phyloP scores from a whole-genome alignment of 2,888 invertebrate genomes.

The Monoplex corrugatus region DNA sequence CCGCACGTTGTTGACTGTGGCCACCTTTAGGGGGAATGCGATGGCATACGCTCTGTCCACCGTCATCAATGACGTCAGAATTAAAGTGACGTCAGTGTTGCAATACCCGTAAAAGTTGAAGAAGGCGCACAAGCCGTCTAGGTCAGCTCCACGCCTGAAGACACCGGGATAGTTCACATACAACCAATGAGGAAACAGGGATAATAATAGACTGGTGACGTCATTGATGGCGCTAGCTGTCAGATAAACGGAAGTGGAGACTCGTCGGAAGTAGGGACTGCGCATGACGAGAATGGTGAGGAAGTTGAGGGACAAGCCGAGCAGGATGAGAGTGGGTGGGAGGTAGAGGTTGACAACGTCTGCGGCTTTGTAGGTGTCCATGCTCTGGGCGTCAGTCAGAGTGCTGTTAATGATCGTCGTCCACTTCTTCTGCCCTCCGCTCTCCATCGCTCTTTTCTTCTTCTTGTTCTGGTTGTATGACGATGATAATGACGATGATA shows the following conservation, averaged over 20 bases:
- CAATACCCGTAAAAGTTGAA: constrained; percentile 72
- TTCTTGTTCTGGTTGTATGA: no score
- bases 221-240: constrained; percentile 68
- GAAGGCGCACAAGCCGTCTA: constrained; percentile 69
- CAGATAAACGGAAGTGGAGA: constrained; percentile 71
- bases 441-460: no score
- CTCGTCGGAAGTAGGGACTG: constrained; percentile 67
- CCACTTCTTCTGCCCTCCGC: no score
- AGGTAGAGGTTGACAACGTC: constrained; percentile 63
- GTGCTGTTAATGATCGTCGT: neutral
- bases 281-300: constrained; percentile 69
- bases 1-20: constrained; percentile 60
- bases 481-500: no score
- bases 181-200: constrained; percentile 70
- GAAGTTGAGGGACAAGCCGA: constrained; percentile 67
- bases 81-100: constrained; percentile 69
- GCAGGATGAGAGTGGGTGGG: constrained; percentile 66
- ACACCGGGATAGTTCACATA: constrained; percentile 67
- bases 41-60: constrained; percentile 69
- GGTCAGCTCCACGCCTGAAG: constrained; percentile 58
- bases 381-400: neutral
- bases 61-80: constrained; percentile 69
- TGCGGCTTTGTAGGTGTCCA: constrained; percentile 42
- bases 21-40: constrained; percentile 64
- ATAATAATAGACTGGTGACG: constrained; percentile 63